Evolutionary conservation across 2,797 vertebrate species (phyloP), one percentile per base, ranked within the genome.

Genomic region (Sphaeramia orbicularis): DNA sequence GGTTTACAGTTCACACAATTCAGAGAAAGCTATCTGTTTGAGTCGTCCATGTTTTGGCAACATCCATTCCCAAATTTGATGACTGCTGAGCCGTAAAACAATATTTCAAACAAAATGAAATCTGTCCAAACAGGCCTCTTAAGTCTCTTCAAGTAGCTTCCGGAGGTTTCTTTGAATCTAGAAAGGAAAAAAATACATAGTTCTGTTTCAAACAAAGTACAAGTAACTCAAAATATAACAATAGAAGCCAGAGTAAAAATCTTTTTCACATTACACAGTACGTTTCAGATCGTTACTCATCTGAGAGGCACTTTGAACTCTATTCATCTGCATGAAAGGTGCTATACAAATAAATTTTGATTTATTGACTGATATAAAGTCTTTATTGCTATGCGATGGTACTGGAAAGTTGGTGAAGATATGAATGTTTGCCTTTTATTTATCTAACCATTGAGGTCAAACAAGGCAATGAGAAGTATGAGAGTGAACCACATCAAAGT

Each of bases 101-200:
- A 15, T 13, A 48, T 43, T 50, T 69, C 55, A 18, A 2, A 57
- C 42, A 13, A 63, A 65, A 36, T 1, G 36, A 55, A 49, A 45
- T 64, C 61, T 27, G 21, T 72, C 59, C 38, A n/a, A 44, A 48
- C 47, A 12, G 24, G 12, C 13, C 27, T 21, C 11, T 30, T 44
- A n/a, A 27, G 90, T 93, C 70, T 92, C 92, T 41, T 91, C 89
- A 35, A 94, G 88, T 12, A 93, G 90, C 78, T 91, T 93, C 70
- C 44, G 80, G 7, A 93, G 87, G 73, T 90, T 92, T 73, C 70
- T 81, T 62, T 90, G 86, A 71, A 92, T 89, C 89, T 92, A 54
- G 8, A 61, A 44, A 37, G 15, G 35, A 37, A 37, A n/a, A 57
- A 58, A 30, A 1, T 37, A 36, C 4, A n/a, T 11, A 44, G 4